Percentiles rank a stretch among this genome's conserved stretches.
phyloP scores from a whole-genome alignment of 2,797 vertebrate species.

The Crocodylus rhombifer region DNA sequence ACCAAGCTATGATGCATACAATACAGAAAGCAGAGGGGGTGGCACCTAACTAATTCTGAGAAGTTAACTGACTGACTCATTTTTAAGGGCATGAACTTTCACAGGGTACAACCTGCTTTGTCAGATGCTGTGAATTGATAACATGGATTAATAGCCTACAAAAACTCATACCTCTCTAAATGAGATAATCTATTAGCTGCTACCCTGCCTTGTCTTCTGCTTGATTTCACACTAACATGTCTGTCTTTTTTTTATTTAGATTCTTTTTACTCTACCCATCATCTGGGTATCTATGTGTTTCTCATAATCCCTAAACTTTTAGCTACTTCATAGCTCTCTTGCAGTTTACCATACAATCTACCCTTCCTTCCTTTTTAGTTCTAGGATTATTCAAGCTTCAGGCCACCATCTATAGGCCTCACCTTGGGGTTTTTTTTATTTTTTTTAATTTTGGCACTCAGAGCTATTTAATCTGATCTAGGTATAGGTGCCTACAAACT shows the following conservation, averaged over 20 bases:
- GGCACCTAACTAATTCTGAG: no score
- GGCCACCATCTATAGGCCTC: not conserved
- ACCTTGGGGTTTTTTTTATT: not conserved
- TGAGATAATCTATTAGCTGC: not conserved
- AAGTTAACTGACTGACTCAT: no score
- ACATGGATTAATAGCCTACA: no score
- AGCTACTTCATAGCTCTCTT: not conserved
- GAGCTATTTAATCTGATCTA: conserved; percentile 12
- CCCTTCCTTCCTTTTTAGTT: not conserved
- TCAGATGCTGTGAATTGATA: no score
- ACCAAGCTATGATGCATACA: not conserved
- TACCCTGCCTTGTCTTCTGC: not conserved
- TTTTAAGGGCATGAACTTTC: no score
- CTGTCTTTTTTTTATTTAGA: not conserved
- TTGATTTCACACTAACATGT: not conserved
- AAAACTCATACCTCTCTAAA: no score
- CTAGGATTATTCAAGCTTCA: not conserved
- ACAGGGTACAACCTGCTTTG: no score
- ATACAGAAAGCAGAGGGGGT: not conserved
- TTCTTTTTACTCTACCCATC: not conserved
- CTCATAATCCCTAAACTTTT: not conserved
- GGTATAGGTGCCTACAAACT: conserved; percentile 29
- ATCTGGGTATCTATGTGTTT: not conserved
- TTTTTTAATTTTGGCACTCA: not conserved
- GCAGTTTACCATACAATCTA: conserved; percentile 2